Percentiles rank a stretch among this genome's conserved stretches.
Conservation (phyloP, 2,797 vertebrate genomes). For the Sciurus vulgaris region DNA sequence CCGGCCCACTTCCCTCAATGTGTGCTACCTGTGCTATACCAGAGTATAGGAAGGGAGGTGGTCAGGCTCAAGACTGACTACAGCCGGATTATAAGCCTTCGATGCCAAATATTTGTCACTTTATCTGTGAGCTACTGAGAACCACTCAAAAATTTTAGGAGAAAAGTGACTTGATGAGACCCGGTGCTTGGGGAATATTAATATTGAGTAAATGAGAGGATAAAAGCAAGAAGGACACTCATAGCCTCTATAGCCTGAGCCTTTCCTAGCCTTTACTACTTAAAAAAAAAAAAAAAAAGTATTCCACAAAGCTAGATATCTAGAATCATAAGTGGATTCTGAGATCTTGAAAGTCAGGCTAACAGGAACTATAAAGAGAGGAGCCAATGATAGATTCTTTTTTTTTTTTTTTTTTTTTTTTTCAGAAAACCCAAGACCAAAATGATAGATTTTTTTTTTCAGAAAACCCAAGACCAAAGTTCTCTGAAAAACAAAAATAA, state of each 20-base stretch:
- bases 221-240: not conserved
- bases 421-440: slow-evolving; percentile 21
- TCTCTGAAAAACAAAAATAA: slow-evolving; percentile 17
- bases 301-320: not conserved
- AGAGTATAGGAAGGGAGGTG: not conserved
- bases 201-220: not conserved
- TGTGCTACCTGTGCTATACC: not conserved
- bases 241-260: not conserved
- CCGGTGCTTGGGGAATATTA: not conserved
- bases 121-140: slow-evolving; percentile 10
- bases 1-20: not conserved
- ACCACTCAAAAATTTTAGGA: not conserved
- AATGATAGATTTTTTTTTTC: too few relatives aligned
- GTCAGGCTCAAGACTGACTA: not conserved
- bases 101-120: not conserved
- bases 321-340: not conserved
- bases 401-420: too few relatives aligned
- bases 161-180: not conserved
- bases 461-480: not conserved
- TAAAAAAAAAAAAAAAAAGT: not conserved
- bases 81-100: not conserved
- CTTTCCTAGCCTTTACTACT: not conserved
- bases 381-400: not conserved
- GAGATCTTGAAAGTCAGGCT: not conserved
- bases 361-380: not conserved